Conservation (phyloP, 1,140 invertebrate species). For the Drosophila nasuta region DNA sequence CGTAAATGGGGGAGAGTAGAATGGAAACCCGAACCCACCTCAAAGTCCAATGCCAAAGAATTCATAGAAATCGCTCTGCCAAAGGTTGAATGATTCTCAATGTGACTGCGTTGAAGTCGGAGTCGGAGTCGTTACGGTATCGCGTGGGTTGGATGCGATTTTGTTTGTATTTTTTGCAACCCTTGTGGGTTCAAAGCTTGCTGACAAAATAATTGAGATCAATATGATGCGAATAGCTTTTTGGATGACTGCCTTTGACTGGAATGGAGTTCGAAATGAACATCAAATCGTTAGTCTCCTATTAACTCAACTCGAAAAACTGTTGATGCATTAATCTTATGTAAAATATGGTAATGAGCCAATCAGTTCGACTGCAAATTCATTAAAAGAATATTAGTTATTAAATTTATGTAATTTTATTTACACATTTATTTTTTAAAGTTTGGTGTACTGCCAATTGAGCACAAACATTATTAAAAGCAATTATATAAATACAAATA, state of each 20-base stretch:
- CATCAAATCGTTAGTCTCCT: conserved; percentile 28
- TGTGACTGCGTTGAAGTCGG: neutral
- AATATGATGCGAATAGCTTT: conserved; percentile 50
- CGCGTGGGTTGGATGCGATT: neutral
- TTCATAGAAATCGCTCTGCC: neutral
- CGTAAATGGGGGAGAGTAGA: neutral
- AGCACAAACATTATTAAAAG: no score
- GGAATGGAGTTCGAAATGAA: conserved; percentile 24
- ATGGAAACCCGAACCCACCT: conserved; percentile 19
- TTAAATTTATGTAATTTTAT: no score
- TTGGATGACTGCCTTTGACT: conserved; percentile 21
- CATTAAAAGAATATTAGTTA: no score
- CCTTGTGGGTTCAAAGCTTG: conserved; percentile 42
- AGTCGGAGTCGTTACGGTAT: neutral
- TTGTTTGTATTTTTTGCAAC: neutral
- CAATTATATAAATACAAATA: no score
- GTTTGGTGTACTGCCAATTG: no score
- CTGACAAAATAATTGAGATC: conserved; percentile 64
- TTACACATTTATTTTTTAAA: no score
- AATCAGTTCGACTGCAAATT: no score
- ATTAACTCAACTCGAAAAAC: conserved; percentile 18
- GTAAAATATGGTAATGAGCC: no score
- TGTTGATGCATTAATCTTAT: no score
- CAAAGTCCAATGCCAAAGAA: conserved; percentile 35
- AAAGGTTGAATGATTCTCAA: neutral